These are phyloP conservation scores for Dermatemys mawii DNA, from an alignment of 2,113 vertebrate genomes.

Conservation along the genomic window DNA sequence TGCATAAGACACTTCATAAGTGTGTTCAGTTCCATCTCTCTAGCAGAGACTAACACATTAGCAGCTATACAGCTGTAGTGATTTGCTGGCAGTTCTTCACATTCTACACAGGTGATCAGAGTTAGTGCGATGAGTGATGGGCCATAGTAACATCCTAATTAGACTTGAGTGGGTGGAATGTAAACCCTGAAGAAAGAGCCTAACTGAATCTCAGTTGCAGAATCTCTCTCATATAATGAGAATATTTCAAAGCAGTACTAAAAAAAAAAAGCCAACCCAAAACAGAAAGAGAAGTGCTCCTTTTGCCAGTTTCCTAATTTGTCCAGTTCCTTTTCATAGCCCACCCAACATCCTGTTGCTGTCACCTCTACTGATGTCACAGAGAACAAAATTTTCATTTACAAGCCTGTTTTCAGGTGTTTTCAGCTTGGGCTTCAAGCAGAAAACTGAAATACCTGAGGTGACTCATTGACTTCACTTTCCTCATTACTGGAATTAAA, in stretches of 20 bases:
- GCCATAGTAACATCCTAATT: constrained; percentile 49
- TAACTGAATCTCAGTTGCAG: background rate
- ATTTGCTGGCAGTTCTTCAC: constrained; percentile 45
- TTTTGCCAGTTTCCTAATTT: accelerated
- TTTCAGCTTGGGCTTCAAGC: background rate
- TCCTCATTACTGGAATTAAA: background rate
- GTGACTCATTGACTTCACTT: no score
- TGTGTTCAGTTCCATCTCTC: constrained; percentile 20
- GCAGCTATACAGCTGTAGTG: constrained; percentile 7
- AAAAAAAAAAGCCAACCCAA: background rate
- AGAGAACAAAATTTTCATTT: accelerated
- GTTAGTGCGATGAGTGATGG: constrained; percentile 33
- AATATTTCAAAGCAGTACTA: background rate
- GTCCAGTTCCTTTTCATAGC: background rate
- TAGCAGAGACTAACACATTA: constrained; percentile 58
- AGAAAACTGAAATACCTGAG: background rate
- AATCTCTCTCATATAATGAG: background rate
- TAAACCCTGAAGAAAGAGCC: constrained; percentile 33
- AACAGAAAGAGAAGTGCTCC: background rate
- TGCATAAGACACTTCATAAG: background rate
- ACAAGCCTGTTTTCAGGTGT: background rate
- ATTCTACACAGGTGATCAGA: background rate
- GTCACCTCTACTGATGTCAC: background rate
- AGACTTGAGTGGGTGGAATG: constrained; percentile 5
- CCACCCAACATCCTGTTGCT: no score